Evolutionary conservation across 2,888 invertebrate genomes (phyloP).

Genomic region (Melikaiella ostensackeni): DNA sequence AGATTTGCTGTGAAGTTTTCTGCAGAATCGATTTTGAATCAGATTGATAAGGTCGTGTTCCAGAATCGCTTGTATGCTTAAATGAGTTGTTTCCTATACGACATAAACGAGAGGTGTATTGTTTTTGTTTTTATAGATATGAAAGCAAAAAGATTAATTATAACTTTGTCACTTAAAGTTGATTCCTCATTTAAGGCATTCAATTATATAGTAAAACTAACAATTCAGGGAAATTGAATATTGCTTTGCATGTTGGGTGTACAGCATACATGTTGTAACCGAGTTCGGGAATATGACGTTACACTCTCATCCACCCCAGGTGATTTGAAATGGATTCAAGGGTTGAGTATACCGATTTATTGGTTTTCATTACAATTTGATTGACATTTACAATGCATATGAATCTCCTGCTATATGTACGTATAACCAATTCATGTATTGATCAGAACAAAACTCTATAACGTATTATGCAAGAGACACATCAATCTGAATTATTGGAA

Average conservation of each 20-base stretch:
- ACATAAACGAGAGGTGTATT: background rate
- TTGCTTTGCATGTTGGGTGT: background rate
- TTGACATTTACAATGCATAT: background rate
- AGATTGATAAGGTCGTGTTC: background rate
- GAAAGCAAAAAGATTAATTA: background rate
- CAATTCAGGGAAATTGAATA: background rate
- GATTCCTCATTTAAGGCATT: no score
- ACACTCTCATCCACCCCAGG: slow-evolving; percentile 2
- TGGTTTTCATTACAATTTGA: slow-evolving; percentile 3
- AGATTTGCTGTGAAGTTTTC: no score
- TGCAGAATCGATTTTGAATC: no score
- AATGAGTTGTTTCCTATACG: background rate
- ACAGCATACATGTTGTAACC: background rate
- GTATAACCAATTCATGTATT: background rate
- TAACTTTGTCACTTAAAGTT: no score
- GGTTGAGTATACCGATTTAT: background rate
- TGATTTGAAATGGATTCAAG: slow-evolving; percentile 24
- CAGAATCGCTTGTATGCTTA: background rate
- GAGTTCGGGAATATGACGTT: background rate
- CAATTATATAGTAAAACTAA: background rate
- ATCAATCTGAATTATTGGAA: background rate
- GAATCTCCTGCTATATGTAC: background rate
- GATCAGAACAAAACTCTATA: background rate
- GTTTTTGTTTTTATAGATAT: background rate
- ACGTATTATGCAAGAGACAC: background rate